Percentiles rank a stretch among this genome's conserved stretches.
Conservation (phyloP, 1,140 invertebrate genomes). For the Drosophila setifemur region DNA sequence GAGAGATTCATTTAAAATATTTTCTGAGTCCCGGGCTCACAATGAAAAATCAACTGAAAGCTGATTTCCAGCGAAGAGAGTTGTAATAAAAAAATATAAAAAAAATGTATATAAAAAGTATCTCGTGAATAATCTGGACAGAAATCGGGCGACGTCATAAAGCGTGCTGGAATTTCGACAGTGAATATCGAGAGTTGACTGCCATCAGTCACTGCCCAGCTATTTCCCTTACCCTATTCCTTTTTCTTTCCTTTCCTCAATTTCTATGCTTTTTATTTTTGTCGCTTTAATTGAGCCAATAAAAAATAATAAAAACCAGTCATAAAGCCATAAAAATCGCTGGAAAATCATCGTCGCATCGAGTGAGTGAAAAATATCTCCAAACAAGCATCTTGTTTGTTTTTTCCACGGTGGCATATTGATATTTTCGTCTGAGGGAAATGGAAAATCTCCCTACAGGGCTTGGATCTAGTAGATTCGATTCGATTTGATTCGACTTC, state of each 20-base stretch:
- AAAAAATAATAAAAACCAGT: conserved; percentile 59
- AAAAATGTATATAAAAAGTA: conserved; percentile 14
- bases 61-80: conserved; percentile 72
- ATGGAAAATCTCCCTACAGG: conserved; percentile 44
- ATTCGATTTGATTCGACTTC: conserved; percentile 26
- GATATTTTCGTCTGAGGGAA: conserved; percentile 40
- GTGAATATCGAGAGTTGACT: conserved; percentile 49
- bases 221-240: not conserved
- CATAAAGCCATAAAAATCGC: conserved; percentile 62
- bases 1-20: conserved; percentile 75
- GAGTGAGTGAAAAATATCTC: conserved; percentile 8
- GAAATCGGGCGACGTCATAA: conserved; percentile 66
- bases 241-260: not conserved
- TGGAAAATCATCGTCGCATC: conserved; percentile 47
- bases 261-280: not conserved
- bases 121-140: conserved; percentile 47
- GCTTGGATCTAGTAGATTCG: not conserved
- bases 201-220: conserved; percentile 42
- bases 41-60: conserved; percentile 75
- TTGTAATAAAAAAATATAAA: conserved; percentile 44
- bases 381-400: conserved; percentile 64
- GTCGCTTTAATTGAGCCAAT: conserved; percentile 67
- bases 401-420: conserved; percentile 69
- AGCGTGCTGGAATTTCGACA: conserved; percentile 75
- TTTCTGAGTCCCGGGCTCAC: conserved; percentile 43